Base-by-base conservation (phyloP, 2,888 invertebrate species). In the Physocephala rufipes region DNA sequence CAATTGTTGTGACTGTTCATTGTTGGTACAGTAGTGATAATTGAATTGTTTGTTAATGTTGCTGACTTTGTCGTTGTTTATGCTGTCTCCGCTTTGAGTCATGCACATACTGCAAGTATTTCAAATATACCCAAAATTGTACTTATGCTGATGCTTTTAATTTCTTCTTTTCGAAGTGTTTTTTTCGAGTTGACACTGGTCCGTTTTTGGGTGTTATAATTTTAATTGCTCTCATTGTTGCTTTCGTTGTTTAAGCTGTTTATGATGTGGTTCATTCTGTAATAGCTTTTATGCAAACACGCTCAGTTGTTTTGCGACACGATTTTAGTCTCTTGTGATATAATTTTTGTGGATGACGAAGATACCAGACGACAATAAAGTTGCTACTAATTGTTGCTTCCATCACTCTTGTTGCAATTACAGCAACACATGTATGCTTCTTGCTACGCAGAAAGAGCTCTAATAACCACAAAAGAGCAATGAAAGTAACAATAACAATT, bases 331-430 rank as follows among this genome's bases (percentile, higher is more conserved):
- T 7, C 24, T 67, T 43, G 58, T 36, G 55, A n/a, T 51, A 7
- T 28, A 28, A 28, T 19, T 28, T 53, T 30, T 12, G 36, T 4
- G 64, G 15, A 47, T 16, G 5, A 53, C 24, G 3, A n/a, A n/a
- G n/a, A n/a, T n/a, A n/a, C n/a, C n/a, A n/a, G n/a, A n/a, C n/a
- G 30, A 30, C n/a, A 51, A 66, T 51, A 51, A 53, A 66, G 53
- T 66, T 51, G 30, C 65, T 66, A 36, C 49, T 66, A 66, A 66
- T 66, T 66, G 65, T 66, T 66, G 53, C 65, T n/a, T n/a, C n/a
- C 51, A 21, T 66, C 65, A 66, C 65, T 49, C 16, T 28, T 49
- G 7, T 0, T 24, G 43, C 30, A 47, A 45, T 21, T 21, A 7
- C n/a, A 49, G 24, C 49, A 65, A 45, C 64, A 63, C 45, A 36